These are phyloP conservation scores for Musca domestica DNA, from an alignment of 1,140 invertebrate genomes.

Conservation along the genomic window DNA sequence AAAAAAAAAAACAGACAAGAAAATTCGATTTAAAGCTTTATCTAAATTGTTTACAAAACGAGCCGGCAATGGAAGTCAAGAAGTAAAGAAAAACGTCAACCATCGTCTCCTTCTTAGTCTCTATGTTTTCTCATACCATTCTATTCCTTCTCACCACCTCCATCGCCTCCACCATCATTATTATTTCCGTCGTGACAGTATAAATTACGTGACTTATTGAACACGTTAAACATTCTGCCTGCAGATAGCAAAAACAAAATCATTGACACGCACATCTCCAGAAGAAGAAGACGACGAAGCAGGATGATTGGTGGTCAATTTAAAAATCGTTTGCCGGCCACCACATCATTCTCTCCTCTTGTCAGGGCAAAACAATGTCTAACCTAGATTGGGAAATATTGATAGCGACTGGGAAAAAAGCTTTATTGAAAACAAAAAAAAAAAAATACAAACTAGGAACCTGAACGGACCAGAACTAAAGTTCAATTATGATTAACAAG, in stretches of 20 bases:
- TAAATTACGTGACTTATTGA: slow-evolving; percentile 22
- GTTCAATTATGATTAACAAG: slow-evolving; percentile 18
- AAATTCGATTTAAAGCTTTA: slow-evolving; percentile 7
- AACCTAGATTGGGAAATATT: not conserved
- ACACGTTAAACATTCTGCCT: not conserved
- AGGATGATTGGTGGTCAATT: not conserved
- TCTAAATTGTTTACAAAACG: not conserved
- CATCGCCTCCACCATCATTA: not conserved
- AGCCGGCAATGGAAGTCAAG: too few species aligned
- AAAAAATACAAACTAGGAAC: not conserved
- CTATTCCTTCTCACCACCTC: not conserved
- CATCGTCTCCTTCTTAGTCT: not conserved
- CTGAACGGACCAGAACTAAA: not conserved
- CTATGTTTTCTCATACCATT: too few species aligned
- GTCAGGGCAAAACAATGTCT: not conserved
- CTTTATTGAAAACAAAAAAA: not conserved
- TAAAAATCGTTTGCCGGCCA: not conserved
- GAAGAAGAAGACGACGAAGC: not conserved
- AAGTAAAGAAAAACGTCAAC: not conserved
- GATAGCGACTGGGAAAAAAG: not conserved
- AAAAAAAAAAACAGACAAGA: not conserved
- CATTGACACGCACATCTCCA: too few species aligned
- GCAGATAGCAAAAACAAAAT: too few species aligned
- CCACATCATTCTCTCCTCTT: not conserved
- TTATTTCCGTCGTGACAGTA: slow-evolving; percentile 6